Base-by-base conservation (phyloP, 2,888 invertebrate species). In the Xestobium rufovillosum region DNA sequence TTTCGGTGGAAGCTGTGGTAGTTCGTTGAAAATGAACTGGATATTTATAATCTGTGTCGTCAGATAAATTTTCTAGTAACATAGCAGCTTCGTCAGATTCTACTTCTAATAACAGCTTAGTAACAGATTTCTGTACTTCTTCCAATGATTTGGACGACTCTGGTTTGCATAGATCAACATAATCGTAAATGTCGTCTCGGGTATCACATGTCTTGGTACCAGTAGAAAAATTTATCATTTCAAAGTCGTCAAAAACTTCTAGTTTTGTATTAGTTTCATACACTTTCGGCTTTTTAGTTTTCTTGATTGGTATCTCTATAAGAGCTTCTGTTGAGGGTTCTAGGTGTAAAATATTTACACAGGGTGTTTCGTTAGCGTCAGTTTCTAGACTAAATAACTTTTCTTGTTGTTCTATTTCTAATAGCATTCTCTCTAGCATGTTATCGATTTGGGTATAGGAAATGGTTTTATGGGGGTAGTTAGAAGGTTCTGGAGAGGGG, bases 391-490 rank as follows among this genome's bases (percentile, higher is more conserved):
- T 49, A 32, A 63, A 57, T 9, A 64, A 32, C 39, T 59, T 52
- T 41, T 65, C 61, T 47, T 65, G 61, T 39, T 60, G 50, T 34
- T 66, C 65, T 1, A 66, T 64, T 52, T 67, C 65, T n/a, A 49
- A 48, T 14, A 67, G 48, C 62, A 67, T 67, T 36, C 58, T 56
- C 34, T 67, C 66, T 19, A 68, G 48, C 52, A 67, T 62, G 3
- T 55, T 60, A 37, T 67, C 65, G 25, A 68, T 63, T 50, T 67
- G 58, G 29, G 59, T 56, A 38, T 66, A 65, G 13, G 63, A 63
- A n/a, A 51, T 50, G 25, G 48, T 49, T 45, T 55, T 52, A 31
- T 49, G 46, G 3, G 36, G 14, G 29, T 27, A 27, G 36, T 17
- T 16, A 14, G 31, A 31, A 28, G 17, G n/a, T 16, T 15, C 26